Evolutionary conservation across 2,113 vertebrate species (phyloP).

Genomic region (Apaloderma vittatum): DNA sequence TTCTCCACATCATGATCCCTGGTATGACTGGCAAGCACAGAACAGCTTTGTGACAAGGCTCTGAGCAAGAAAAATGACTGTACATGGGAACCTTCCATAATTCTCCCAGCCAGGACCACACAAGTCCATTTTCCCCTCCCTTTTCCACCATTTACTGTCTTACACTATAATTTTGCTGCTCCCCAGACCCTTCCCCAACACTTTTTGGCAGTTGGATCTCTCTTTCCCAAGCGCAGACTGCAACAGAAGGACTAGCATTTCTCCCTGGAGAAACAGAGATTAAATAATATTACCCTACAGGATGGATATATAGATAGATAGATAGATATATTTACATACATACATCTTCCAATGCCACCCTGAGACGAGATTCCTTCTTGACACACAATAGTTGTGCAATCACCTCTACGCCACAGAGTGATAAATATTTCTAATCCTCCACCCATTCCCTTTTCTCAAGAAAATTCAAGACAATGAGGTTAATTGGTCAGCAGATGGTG

Average conservation of each 20-base stretch:
- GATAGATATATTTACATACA: too few relatives aligned
- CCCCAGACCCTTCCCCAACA: not conserved
- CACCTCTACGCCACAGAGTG: not conserved
- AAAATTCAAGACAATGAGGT: not conserved
- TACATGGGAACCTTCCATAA: not conserved
- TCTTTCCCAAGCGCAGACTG: not conserved
- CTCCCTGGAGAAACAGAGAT: not conserved
- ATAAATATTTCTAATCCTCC: not conserved
- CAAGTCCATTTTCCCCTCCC: not conserved
- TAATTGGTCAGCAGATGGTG: not conserved
- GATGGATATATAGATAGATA: rapidly evolving
- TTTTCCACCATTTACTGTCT: not conserved
- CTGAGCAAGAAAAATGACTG: not conserved
- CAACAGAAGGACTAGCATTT: not conserved
- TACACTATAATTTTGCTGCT: rapidly evolving
- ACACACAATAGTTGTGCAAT: not conserved
- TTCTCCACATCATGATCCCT: rapidly evolving
- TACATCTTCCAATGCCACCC: not conserved
- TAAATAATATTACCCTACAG: not conserved
- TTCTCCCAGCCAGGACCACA: too few relatives aligned
- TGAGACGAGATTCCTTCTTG: not conserved
- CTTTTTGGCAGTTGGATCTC: not conserved
- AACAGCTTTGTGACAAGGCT: not conserved
- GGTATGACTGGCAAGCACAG: not conserved
- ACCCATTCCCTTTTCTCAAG: not conserved